Evolutionary conservation across 1,140 invertebrate species (phyloP).

Genomic region (Holcopasites calliopsidis): DNA sequence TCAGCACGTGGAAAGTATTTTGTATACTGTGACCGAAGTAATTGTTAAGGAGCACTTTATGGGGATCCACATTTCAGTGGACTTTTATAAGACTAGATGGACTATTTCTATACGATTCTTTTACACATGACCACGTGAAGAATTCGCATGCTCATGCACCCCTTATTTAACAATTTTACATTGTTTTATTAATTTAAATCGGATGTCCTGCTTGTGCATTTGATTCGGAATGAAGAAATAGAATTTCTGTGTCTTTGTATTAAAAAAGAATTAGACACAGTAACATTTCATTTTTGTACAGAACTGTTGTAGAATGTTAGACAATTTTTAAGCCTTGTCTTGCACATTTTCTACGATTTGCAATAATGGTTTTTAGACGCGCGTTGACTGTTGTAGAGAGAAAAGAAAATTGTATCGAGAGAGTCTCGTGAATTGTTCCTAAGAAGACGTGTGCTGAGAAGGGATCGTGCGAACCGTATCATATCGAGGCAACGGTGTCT

Average conservation of each 20-base stretch:
- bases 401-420: background rate
- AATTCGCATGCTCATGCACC: constrained; percentile 7
- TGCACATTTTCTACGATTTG: constrained; percentile 12
- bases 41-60: background rate
- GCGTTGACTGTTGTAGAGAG: background rate
- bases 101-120: constrained; percentile 17
- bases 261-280: background rate
- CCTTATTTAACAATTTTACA: background rate
- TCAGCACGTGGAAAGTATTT: constrained; percentile 41
- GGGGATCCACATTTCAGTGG: constrained; percentile 14
- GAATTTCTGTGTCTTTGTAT: background rate
- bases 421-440: constrained; percentile 12
- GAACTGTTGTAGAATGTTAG: background rate
- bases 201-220: background rate
- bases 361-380: background rate
- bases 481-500: background rate
- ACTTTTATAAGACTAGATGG: constrained; percentile 45
- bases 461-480: background rate
- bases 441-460: background rate
- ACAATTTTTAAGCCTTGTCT: background rate
- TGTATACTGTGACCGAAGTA: constrained; percentile 18
- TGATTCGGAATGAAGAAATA: background rate
- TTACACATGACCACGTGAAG: background rate
- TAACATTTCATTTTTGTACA: background rate
- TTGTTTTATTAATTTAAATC: background rate